phyloP scores from a whole-genome alignment of 2,888 invertebrate species.

The Hedychridium roseum region DNA sequence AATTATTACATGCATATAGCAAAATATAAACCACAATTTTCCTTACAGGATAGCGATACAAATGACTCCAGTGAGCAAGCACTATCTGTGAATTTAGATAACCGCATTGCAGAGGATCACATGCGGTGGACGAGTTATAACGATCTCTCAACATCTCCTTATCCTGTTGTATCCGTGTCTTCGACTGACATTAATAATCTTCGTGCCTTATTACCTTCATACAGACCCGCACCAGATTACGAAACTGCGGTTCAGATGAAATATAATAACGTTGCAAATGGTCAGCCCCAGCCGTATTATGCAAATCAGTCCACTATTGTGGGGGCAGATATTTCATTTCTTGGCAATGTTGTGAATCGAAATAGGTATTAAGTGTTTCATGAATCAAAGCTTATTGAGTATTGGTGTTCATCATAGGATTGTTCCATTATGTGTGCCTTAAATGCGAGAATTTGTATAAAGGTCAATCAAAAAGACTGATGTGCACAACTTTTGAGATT shows the following conservation, averaged over 20 bases:
- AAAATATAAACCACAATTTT: neutral
- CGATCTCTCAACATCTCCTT: conserved; percentile 57
- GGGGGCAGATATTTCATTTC: conserved; percentile 56
- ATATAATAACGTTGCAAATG: conserved; percentile 64
- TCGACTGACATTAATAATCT: conserved; percentile 66
- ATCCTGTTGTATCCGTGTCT: conserved; percentile 58
- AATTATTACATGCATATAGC: neutral
- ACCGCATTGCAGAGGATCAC: conserved; percentile 51
- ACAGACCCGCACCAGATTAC: conserved; percentile 93
- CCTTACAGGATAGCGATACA: conserved; percentile 52
- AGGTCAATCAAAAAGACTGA: conserved; percentile 31
- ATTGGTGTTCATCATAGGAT: no score
- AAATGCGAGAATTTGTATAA: no score
- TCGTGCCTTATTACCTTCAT: conserved; percentile 82
- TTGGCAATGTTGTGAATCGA: conserved; percentile 54
- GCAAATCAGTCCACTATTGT: conserved; percentile 60
- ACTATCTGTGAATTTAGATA: conserved; percentile 55
- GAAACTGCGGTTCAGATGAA: conserved; percentile 92
- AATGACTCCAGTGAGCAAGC: conserved; percentile 57
- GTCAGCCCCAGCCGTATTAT: conserved; percentile 58
- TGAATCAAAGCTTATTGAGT: no score
- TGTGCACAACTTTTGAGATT: conserved; percentile 18
- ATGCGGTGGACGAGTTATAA: conserved; percentile 61
- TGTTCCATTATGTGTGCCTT: no score
- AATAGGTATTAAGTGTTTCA: conserved; percentile 50